Evolutionary conservation across 2,113 vertebrate genomes (phyloP).

Genomic region (Eulemur macaco): DNA sequence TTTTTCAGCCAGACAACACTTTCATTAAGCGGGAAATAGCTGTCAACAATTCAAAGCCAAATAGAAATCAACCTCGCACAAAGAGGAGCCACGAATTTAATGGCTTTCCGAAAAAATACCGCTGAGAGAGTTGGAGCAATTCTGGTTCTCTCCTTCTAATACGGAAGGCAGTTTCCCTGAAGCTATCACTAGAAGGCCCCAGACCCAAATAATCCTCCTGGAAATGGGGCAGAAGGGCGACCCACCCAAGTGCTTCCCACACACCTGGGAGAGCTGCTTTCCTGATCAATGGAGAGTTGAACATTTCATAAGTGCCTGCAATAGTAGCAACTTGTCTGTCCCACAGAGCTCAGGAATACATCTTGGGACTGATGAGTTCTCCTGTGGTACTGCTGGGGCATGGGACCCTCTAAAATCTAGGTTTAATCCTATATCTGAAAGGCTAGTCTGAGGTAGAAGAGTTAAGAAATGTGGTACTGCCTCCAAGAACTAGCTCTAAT

Average conservation of each 20-base stretch:
- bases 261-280: neutral
- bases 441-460: neutral
- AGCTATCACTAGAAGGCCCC: slow-evolving; percentile 50
- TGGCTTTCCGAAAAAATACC: slow-evolving; percentile 40
- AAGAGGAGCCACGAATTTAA: slow-evolving; percentile 72
- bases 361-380: neutral
- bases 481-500: neutral
- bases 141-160: slow-evolving; percentile 8
- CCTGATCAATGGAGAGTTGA: neutral
- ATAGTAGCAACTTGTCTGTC: neutral
- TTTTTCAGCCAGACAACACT: slow-evolving; percentile 75
- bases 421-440: neutral
- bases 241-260: neutral
- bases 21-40: slow-evolving; percentile 82
- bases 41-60: slow-evolving; percentile 76
- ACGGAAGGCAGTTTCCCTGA: neutral
- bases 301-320: neutral
- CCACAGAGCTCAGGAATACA: neutral
- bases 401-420: neutral
- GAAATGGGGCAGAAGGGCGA: neutral
- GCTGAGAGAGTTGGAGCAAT: slow-evolving; percentile 50
- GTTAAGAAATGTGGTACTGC: neutral
- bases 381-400: neutral
- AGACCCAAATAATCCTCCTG: neutral
- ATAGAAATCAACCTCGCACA: slow-evolving; percentile 82